Percentiles rank a stretch among this genome's conserved stretches.
Evolutionary conservation across 2,113 vertebrate genomes (phyloP).

Genomic region (Brevimyrus niger): DNA sequence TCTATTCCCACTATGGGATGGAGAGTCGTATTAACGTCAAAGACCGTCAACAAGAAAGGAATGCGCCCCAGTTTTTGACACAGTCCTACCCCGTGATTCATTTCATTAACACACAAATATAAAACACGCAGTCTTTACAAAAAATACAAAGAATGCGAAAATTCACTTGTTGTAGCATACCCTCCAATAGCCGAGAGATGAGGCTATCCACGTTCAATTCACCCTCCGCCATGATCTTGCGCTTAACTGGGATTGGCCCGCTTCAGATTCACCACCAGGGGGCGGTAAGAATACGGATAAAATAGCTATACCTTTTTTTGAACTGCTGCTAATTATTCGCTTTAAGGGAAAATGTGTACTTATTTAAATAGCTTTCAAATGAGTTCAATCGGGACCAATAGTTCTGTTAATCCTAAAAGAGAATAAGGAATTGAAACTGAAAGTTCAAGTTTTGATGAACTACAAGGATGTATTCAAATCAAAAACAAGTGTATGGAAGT

Average conservation of each 20-base stretch:
- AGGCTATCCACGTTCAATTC: conserved; percentile 76
- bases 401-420: neutral
- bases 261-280: conserved; percentile 2
- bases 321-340: neutral
- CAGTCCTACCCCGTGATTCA: neutral
- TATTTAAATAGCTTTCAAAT: neutral
- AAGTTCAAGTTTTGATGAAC: neutral
- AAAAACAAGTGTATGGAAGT: neutral
- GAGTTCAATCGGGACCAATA: neutral
- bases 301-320: neutral
- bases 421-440: neutral
- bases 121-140: neutral
- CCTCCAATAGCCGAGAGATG: conserved; percentile 71
- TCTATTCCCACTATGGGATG: neutral
- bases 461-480: neutral
- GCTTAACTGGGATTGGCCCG: neutral
- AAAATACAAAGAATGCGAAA: neutral
- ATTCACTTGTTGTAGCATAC: conserved; percentile 33
- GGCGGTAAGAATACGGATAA: conserved; percentile 2
- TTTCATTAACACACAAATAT: neutral
- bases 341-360: too few species aligned
- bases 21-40: neutral
- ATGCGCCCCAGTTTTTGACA: neutral
- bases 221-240: conserved; percentile 69
- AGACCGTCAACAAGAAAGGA: neutral